phyloP scores from a whole-genome alignment of 2,888 invertebrate genomes.

The Hypomecis punctinalis region DNA sequence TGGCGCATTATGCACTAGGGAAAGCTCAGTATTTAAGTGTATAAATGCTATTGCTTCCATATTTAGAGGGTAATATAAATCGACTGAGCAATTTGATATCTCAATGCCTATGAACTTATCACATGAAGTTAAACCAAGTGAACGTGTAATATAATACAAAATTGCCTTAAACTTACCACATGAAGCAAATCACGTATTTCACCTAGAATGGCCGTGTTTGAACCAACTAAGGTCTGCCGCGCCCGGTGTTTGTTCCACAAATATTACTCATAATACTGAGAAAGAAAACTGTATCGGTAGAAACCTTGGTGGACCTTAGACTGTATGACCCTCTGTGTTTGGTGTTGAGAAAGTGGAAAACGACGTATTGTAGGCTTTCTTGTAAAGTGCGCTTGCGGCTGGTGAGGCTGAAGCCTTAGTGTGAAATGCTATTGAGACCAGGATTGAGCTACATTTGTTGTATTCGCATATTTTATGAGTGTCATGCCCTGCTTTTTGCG shows the following conservation, averaged over 20 bases:
- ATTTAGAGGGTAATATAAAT: no score
- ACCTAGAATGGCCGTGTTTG: conserved; percentile 5
- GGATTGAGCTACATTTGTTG: background rate
- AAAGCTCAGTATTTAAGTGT: no score
- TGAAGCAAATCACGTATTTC: background rate
- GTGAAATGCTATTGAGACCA: conserved; percentile 1
- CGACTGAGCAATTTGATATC: background rate
- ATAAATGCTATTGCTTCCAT: no score
- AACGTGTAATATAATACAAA: no score
- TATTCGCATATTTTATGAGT: no score
- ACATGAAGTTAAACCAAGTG: background rate
- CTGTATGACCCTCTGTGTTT: conserved; percentile 25
- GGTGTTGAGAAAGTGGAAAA: conserved; percentile 32
- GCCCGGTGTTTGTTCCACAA: conserved; percentile 26
- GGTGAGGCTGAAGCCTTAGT: background rate
- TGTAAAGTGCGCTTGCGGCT: background rate
- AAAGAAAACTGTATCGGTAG: conserved; percentile 30
- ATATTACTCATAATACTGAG: conserved; percentile 28
- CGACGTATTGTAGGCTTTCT: conserved; percentile 20
- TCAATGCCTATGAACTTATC: background rate
- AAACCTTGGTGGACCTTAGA: conserved; percentile 12
- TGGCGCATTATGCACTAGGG: no score
- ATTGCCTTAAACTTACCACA: no score
- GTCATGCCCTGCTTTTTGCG: no score
- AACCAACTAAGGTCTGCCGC: conserved; percentile 5